These are phyloP conservation scores for Phyllotreta striolata DNA, from an alignment of 2,888 invertebrate genomes.

Conservation along the genomic window DNA sequence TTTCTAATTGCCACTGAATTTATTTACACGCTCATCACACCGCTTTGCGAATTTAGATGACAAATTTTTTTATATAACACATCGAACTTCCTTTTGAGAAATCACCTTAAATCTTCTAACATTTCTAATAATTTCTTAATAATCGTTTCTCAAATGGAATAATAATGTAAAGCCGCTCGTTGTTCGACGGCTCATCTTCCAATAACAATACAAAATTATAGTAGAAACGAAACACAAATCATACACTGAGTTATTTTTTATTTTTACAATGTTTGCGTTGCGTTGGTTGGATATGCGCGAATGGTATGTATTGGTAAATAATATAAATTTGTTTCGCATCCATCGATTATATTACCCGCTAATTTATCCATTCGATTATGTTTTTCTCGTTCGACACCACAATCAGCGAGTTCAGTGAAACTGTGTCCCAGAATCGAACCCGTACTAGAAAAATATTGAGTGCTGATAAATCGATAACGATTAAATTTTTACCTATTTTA, in stretches of 20 bases:
- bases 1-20: conserved; percentile 43
- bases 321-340: conserved; percentile 41
- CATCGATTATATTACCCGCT: conserved; percentile 25
- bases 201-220: conserved; percentile 12
- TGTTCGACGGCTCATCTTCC: conserved; percentile 36
- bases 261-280: conserved; percentile 63
- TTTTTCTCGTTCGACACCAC: conserved; percentile 35
- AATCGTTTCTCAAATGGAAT: conserved; percentile 26
- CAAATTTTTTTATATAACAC: conserved; percentile 15
- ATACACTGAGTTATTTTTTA: conserved; percentile 61
- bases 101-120: conserved; percentile 21
- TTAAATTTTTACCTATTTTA: too few species aligned
- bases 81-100: conserved; percentile 38
- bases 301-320: conserved; percentile 61
- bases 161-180: conserved; percentile 39
- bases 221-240: conserved; percentile 53
- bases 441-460: conserved; percentile 59
- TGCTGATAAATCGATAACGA: not conserved
- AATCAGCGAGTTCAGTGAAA: conserved; percentile 58
- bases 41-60: conserved; percentile 44
- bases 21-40: conserved; percentile 50
- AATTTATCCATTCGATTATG: conserved; percentile 37
- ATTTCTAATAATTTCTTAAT: conserved; percentile 13
- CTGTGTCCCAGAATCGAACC: conserved; percentile 59
- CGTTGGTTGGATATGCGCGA: conserved; percentile 62